Evolutionary conservation across 2,113 vertebrate species (phyloP), one percentile per base, ranked within the genome.

Genomic region (Phalacrocorax pelagicus): DNA sequence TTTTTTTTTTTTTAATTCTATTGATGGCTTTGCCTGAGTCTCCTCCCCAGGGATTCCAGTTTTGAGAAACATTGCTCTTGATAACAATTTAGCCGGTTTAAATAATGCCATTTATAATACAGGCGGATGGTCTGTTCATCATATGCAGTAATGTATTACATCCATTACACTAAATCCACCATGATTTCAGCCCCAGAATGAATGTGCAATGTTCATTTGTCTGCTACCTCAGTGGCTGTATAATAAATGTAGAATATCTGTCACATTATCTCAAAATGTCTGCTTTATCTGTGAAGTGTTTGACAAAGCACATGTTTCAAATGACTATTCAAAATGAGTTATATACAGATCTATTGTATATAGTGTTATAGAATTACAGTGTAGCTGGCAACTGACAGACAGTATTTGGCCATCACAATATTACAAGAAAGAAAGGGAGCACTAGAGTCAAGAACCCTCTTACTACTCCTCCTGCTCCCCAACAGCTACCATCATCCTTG

Each of bases 211-310:
- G 20, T 61, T 85, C 32, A 80, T 93, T 92, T 86, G 22, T 84
- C 70, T 92, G 65, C 65, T 81, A 5, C 58, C 61, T 92, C 66
- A 79, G 2, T 78, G 79, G n/a, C 21, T 55, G 11, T 23, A 32
- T 77, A 88, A 80, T 47, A 91, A 92, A 94, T 81, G 91, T 67
- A 77, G 36, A 82, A 15, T 86, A 86, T 92, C 42, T 93, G 67
- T 92, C 93, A 89, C 74, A 74, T 67, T 94, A 86, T 90, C 94
- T 90, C 66, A 77, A 57, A 96, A 95, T 21, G 61, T 55, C 95
- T 72, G 21, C 32, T 94, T 96, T 92, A 95, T 93, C 94, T 92
- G 66, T 18, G 59, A 82, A 82, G 49, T 29, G 27, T 70, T 95
- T 95, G 87, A 92, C 61, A 92, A 90, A 97, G 80, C 32, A 79